A percentile compares a stretch with the other conserved stretches of the same genome.
These are phyloP conservation scores for Harpagoxenus sublaevis DNA, from an alignment of 2,888 invertebrate genomes.

Conservation along the genomic window DNA sequence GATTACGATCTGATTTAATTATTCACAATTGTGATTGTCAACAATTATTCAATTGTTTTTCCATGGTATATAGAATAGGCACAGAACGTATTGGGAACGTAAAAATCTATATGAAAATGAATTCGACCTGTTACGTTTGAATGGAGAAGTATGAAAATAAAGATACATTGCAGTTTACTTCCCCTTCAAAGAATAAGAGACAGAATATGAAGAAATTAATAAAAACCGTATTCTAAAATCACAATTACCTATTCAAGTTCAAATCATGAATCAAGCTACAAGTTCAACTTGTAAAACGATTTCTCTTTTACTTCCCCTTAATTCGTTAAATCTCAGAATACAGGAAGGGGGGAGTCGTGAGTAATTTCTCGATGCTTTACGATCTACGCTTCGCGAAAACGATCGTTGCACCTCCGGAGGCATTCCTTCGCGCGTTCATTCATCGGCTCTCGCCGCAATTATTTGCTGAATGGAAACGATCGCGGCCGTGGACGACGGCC, in stretches of 20 bases:
- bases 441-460: conserved; percentile 58
- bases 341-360: background rate
- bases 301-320: background rate
- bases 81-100: background rate
- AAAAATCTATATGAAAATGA: background rate
- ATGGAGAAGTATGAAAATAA: background rate
- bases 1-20: background rate
- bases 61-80: too few species aligned
- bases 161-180: background rate
- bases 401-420: background rate
- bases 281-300: background rate
- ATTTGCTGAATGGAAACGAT: conserved; percentile 61
- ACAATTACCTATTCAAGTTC: background rate
- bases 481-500: conserved; percentile 39
- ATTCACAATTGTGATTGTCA: background rate
- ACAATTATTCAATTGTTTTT: background rate
- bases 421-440: conserved; percentile 57
- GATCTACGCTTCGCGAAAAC: background rate
- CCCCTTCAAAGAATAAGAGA: background rate
- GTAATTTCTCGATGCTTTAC: background rate
- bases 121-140: too few species aligned
- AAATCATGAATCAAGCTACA: background rate
- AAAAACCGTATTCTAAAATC: background rate
- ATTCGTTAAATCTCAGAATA: background rate
- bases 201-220: background rate